Percentiles rank a stretch among this genome's conserved stretches.
Evolutionary conservation across 2,888 invertebrate species (phyloP).

Genomic region (Myathropa florea): DNA sequence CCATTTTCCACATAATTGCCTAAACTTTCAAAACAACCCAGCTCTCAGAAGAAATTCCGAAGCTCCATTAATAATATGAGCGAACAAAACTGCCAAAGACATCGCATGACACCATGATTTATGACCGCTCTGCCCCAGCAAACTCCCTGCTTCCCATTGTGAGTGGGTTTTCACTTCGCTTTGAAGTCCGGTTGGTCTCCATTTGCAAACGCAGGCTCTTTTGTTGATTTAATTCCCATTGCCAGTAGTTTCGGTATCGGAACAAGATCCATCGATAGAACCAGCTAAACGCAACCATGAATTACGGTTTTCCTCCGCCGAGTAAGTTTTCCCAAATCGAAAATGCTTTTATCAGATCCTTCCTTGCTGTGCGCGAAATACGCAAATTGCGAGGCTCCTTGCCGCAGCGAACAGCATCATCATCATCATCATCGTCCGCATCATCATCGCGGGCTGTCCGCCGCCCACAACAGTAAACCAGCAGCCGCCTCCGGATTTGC

Average conservation of each 20-base stretch:
- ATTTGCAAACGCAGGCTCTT: neutral
- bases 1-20: too few species aligned
- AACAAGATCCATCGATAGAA: slow-evolving; percentile 43
- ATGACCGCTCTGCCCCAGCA: neutral
- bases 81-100: neutral
- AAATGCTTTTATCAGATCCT: slow-evolving; percentile 49
- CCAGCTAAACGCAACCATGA: slow-evolving; percentile 46
- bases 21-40: neutral
- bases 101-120: neutral
- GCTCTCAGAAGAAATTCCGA: neutral
- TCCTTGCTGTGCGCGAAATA: slow-evolving; percentile 50
- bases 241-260: neutral
- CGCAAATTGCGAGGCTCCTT: slow-evolving; percentile 31
- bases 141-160: neutral
- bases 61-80: neutral
- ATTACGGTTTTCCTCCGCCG: slow-evolving; percentile 31
- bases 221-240: neutral
- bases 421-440: slow-evolving; percentile 20
- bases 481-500: slow-evolving; percentile 62
- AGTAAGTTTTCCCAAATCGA: slow-evolving; percentile 34
- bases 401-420: slow-evolving; percentile 18
- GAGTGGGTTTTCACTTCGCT: neutral
- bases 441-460: slow-evolving; percentile 41
- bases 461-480: slow-evolving; percentile 66
- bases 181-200: neutral